Percentiles rank a stretch among this genome's conserved stretches.
Evolutionary conservation across 1,140 invertebrate species (phyloP).

Genomic region (Spodoptera frugiperda): DNA sequence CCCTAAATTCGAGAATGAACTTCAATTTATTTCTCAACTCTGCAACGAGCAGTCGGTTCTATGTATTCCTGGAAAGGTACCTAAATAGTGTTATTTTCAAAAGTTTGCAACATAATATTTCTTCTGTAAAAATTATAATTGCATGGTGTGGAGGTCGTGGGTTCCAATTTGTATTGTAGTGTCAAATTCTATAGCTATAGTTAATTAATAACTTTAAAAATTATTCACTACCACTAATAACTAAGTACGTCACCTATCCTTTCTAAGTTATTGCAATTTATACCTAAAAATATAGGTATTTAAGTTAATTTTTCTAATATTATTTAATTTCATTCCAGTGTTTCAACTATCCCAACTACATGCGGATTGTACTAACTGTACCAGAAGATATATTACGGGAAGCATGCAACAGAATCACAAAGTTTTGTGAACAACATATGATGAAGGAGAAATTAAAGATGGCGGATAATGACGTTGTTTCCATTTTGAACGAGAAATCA

Average conservation of each 20-base stretch:
- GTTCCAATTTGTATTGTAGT: too few relatives aligned
- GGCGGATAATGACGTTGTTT: background rate
- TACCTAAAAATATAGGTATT: too few relatives aligned
- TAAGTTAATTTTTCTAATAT: background rate
- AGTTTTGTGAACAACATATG: conserved; percentile 90
- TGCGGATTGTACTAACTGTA: conserved; percentile 96
- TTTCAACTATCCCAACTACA: conserved; percentile 95
- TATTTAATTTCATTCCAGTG: conserved; percentile 88
- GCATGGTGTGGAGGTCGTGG: too few relatives aligned
- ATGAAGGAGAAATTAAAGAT: background rate
- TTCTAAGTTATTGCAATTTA: too few relatives aligned
- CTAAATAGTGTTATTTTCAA: background rate
- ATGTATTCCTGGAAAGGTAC: conserved; percentile 96
- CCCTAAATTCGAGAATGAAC: conserved; percentile 93
- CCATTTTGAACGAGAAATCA: background rate
- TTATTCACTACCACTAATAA: background rate
- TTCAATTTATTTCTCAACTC: conserved; percentile 95
- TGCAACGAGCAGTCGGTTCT: conserved; percentile 98
- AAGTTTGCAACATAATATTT: too few relatives aligned
- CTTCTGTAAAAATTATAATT: too few relatives aligned
- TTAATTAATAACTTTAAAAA: background rate
- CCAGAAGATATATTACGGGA: conserved; percentile 93
- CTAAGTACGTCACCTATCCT: too few relatives aligned
- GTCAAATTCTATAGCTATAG: too few relatives aligned
- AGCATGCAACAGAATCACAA: conserved; percentile 93